phyloP scores from a whole-genome alignment of 2,113 vertebrate genomes.

The Erythrocebus patas region DNA sequence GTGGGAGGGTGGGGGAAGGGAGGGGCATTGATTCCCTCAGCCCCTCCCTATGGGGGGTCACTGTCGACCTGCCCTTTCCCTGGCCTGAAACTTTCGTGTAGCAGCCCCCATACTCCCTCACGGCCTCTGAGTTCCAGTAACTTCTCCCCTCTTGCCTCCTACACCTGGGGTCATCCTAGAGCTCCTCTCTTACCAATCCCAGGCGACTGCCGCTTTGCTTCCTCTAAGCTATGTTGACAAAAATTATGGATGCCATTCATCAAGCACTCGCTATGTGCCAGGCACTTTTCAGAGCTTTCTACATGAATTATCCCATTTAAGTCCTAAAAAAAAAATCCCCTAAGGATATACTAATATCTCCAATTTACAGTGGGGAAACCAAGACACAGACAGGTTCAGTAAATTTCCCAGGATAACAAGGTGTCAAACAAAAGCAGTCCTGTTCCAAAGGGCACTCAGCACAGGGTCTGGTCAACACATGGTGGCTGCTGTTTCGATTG shows the following conservation, averaged over 20 bases:
- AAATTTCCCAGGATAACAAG: background rate
- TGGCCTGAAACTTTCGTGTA: background rate
- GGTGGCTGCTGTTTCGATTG: background rate
- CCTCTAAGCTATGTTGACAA: background rate
- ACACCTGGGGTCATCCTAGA: background rate
- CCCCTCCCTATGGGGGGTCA: background rate
- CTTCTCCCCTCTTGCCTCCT: background rate
- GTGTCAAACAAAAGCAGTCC: background rate
- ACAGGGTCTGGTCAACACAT: background rate
- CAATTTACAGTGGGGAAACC: background rate
- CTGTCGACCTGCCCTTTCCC: background rate
- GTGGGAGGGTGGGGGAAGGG: background rate
- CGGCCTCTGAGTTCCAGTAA: background rate
- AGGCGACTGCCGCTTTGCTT: fast-evolving
- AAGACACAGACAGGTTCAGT: background rate
- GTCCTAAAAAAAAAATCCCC: background rate
- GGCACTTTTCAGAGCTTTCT: background rate
- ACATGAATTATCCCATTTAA: background rate
- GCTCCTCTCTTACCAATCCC: background rate
- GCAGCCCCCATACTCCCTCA: background rate
- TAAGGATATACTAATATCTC: background rate
- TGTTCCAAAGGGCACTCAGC: background rate
- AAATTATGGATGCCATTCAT: background rate
- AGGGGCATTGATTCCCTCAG: background rate
- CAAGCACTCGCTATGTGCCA: background rate